Evolutionary conservation across 2,113 vertebrate species (phyloP), one percentile per base, ranked within the genome.

Genomic region (Mustela nigripes): DNA sequence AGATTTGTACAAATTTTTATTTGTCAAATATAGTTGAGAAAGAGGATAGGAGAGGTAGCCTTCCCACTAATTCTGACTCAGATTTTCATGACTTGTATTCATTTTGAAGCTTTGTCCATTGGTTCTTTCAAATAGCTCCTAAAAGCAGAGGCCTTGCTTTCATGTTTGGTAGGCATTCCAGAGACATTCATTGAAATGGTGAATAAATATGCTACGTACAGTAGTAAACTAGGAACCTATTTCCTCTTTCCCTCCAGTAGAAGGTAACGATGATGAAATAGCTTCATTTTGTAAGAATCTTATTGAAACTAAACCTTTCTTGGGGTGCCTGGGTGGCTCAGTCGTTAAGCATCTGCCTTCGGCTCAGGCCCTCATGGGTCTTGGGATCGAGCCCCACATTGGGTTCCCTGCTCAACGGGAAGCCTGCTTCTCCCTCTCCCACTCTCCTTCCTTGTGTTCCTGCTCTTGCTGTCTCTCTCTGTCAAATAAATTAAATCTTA

Each of bases 21-120:
- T 21, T 69, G 18, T 89, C 84, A 80, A 53, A 36, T 88, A 50
- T 42, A 45, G 18, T 79, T 96, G 85, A 58, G 48, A 92, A 92
- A 90, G 58, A 95, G 45, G 56, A 74, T 53, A 94, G 24, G 3
- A 33, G 71, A 4, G 14, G 39, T 26, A 92, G 6, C 74, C 50
- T 92, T 85, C 36, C 33, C 11, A 65, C 24, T 67, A 48, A 95
- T 80, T 91, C 81, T 39, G 22, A 62, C 65, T 80, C 11, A 33
- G 7, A 33, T 94, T 84, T 89, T 88, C 42, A 71, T 73, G 36
- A 21, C 26, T 87, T 63, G 8, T 60, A 60, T 97, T 96, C 19
- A 74, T 50, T 95, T 69, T 94, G 31, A 94, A 92, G 42, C 31
- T 82, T 93, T 67, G 50, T 48, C 89, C 42, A 26, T 90, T 91